These are phyloP conservation scores for Gadus macrocephalus DNA, from an alignment of 2,113 vertebrate genomes.

Conservation along the genomic window DNA sequence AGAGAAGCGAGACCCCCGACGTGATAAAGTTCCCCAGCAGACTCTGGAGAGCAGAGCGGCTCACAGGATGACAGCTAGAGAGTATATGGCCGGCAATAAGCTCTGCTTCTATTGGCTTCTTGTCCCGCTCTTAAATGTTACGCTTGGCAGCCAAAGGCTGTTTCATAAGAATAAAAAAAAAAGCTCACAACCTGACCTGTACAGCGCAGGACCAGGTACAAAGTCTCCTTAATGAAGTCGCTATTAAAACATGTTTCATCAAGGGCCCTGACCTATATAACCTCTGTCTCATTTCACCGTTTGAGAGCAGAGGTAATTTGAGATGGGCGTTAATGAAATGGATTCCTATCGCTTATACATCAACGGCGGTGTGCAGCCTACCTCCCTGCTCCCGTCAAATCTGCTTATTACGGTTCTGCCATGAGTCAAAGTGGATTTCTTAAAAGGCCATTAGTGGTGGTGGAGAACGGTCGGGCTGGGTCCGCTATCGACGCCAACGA, in stretches of 20 bases:
- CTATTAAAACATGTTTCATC: conserved; percentile 48
- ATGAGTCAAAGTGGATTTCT: conserved; percentile 55
- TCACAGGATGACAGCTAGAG: neutral
- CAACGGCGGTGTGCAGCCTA: conserved; percentile 35
- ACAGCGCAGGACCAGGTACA: neutral
- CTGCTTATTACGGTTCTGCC: conserved; percentile 62
- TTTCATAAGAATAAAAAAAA: neutral
- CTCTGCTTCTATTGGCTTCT: neutral
- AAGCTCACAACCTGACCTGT: neutral
- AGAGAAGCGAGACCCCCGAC: neutral
- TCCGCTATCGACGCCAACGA: conserved; percentile 47
- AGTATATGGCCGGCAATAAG: conserved; percentile 2
- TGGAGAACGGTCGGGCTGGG: conserved; percentile 36
- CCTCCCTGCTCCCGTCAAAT: conserved; percentile 50
- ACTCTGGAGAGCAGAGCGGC: no score
- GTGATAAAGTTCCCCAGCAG: neutral
- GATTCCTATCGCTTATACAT: conserved; percentile 51
- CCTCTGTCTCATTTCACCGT: conserved; percentile 40
- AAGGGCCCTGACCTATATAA: conserved; percentile 40
- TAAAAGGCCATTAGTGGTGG: conserved; percentile 62
- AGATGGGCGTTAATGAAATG: conserved; percentile 44
- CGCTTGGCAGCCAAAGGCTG: neutral
- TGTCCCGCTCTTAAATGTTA: neutral
- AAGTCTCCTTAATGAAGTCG: neutral
- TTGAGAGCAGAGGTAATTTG: conserved; percentile 43